phyloP scores from a whole-genome alignment of 2,888 invertebrate species.

The Macaria notata region DNA sequence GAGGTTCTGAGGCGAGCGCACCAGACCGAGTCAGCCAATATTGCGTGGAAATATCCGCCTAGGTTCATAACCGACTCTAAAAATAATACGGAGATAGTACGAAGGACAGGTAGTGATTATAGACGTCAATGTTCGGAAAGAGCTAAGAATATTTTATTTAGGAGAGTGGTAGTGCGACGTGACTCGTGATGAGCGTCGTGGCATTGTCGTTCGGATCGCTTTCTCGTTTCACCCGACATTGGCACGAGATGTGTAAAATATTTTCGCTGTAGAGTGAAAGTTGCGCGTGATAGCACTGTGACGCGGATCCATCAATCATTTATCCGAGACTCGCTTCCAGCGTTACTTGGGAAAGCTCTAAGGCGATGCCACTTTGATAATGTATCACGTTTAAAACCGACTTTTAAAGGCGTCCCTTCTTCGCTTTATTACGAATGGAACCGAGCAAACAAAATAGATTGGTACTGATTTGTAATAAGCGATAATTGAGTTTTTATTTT shows the following conservation, averaged over 20 bases:
- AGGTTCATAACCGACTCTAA: constrained; percentile 31
- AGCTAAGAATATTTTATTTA: constrained; percentile 31
- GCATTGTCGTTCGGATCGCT: constrained; percentile 39
- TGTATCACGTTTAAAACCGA: constrained; percentile 75
- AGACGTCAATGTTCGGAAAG: constrained; percentile 1
- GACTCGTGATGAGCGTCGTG: constrained; percentile 30
- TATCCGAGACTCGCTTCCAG: constrained; percentile 65
- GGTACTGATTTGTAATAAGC: constrained; percentile 66
- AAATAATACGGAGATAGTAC: constrained; percentile 19
- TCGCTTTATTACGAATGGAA: constrained; percentile 60
- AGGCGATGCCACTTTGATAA: constrained; percentile 71
- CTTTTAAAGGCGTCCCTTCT: constrained; percentile 63
- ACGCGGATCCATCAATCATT: constrained; percentile 73
- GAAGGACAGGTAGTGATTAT: constrained; percentile 10
- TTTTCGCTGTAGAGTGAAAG: constrained; percentile 69
- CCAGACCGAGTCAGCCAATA: constrained; percentile 41
- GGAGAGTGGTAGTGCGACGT: constrained; percentile 21
- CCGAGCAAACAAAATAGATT: constrained; percentile 73
- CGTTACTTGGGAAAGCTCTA: constrained; percentile 75
- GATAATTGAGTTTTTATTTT: constrained; percentile 62
- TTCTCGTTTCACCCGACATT: constrained; percentile 48
- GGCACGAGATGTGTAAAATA: constrained; percentile 58
- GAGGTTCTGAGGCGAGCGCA: constrained; percentile 44
- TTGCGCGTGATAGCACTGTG: constrained; percentile 60
- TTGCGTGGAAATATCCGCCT: constrained; percentile 27